Percentiles rank a stretch among this genome's conserved stretches.
These are phyloP conservation scores for Dipodomys merriami DNA, from an alignment of 2,113 vertebrate species.

Conservation along the genomic window DNA sequence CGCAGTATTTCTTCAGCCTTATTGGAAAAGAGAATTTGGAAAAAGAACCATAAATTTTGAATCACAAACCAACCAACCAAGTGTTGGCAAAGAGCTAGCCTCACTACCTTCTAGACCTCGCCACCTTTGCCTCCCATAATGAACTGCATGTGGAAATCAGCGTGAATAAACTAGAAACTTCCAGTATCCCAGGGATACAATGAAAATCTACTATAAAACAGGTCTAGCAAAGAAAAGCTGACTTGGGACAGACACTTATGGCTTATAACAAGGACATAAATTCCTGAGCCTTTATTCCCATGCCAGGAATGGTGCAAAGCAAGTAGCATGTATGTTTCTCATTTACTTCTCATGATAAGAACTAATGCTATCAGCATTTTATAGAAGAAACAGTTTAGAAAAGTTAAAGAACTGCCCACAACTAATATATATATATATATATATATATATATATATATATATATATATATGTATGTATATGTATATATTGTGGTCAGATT, in stretches of 20 bases:
- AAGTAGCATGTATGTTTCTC: not conserved
- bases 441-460: too few species aligned
- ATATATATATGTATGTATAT: too few species aligned
- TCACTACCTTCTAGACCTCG: too few species aligned
- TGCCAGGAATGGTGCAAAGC: not conserved
- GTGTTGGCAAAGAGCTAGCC: too few species aligned
- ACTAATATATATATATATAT: not conserved
- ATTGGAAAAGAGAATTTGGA: slow-evolving; percentile 5
- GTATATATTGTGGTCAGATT: too few species aligned
- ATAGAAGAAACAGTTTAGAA: slow-evolving; percentile 9
- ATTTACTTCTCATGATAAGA: not conserved
- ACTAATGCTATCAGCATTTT: not conserved
- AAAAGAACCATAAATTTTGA: not conserved
- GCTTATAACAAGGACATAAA: not conserved
- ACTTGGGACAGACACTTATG: not conserved
- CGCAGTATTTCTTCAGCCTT: not conserved
- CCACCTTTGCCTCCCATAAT: rapidly evolving
- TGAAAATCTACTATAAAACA: not conserved
- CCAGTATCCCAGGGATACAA: not conserved
- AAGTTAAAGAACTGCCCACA: not conserved
- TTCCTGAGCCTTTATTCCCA: not conserved
- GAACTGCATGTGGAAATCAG: not conserved
- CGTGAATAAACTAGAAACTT: not conserved
- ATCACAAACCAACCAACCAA: not conserved
- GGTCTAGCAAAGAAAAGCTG: not conserved